Evolutionary conservation across 1,140 invertebrate genomes (phyloP).

Genomic region (Ceratina calcarata): DNA sequence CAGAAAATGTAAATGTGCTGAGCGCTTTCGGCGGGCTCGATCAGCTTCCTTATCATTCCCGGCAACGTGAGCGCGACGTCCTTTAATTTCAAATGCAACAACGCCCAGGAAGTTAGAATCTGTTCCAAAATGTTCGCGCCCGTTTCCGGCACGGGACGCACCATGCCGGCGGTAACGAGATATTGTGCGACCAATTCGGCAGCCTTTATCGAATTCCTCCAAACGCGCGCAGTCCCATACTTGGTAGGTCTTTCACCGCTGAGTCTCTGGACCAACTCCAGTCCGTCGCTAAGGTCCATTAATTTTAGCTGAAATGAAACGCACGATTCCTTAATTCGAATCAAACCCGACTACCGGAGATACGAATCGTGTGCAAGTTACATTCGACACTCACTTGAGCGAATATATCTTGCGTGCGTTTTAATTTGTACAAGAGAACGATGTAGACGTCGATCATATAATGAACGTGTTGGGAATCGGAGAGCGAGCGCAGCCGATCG

Average conservation of each 20-base stretch:
- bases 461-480: slow-evolving; percentile 78
- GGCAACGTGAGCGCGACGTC: slow-evolving; percentile 74
- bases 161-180: slow-evolving; percentile 81
- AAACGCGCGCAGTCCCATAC: slow-evolving; percentile 78
- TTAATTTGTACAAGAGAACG: slow-evolving; percentile 81
- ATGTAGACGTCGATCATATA: slow-evolving; percentile 82
- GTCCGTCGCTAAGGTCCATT: slow-evolving; percentile 78
- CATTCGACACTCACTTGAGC: slow-evolving; percentile 76
- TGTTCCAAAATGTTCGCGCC: slow-evolving; percentile 80
- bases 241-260: slow-evolving; percentile 78
- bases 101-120: slow-evolving; percentile 77
- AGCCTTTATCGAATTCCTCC: slow-evolving; percentile 80
- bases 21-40: slow-evolving; percentile 81
- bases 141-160: slow-evolving; percentile 78
- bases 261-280: slow-evolving; percentile 78
- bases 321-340: neutral
- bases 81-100: slow-evolving; percentile 77
- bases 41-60: slow-evolving; percentile 81
- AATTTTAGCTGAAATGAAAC: slow-evolving; percentile 76
- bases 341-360: neutral
- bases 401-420: slow-evolving; percentile 81
- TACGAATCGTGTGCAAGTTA: neutral
- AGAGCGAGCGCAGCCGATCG: slow-evolving; percentile 75
- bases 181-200: slow-evolving; percentile 80
- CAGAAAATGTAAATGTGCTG: slow-evolving; percentile 82